A percentile compares a stretch with the other conserved stretches of the same genome.
Evolutionary conservation across 2,113 vertebrate species (phyloP).

Genomic region (Tiliqua scincoides): DNA sequence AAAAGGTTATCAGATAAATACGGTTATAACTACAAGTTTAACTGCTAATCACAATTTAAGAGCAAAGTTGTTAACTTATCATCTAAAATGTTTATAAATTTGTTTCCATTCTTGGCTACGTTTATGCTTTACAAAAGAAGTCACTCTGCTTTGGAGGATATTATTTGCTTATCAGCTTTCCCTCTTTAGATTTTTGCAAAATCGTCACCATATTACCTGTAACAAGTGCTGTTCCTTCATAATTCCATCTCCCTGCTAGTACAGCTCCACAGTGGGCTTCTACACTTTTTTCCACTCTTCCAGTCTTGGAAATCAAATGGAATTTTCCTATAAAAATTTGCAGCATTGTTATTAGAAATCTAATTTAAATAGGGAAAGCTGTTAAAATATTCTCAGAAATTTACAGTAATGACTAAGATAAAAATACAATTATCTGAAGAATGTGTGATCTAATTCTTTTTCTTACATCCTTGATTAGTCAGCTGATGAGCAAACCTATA

Average conservation of each 20-base stretch:
- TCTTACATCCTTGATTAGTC: background rate
- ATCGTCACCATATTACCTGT: constrained; percentile 80
- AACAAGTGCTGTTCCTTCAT: constrained; percentile 92
- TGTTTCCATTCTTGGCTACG: background rate
- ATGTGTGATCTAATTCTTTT: background rate
- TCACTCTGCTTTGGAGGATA: constrained; percentile 5
- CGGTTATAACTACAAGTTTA: too few species aligned
- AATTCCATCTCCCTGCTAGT: constrained; percentile 93
- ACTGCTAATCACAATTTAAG: too few species aligned
- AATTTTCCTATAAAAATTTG: constrained; percentile 85
- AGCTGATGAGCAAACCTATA: background rate
- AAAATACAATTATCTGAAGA: background rate
- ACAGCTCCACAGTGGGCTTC: constrained; percentile 95
- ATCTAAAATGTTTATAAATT: background rate
- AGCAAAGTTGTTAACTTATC: background rate
- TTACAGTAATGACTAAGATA: background rate
- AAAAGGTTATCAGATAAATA: too few species aligned
- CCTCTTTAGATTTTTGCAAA: background rate
- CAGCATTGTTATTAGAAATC: constrained; percentile 25
- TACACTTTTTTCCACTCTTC: constrained; percentile 94
- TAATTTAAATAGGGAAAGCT: background rate
- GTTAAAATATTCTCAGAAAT: background rate
- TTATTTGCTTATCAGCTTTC: background rate
- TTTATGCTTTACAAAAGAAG: background rate
- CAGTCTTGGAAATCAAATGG: constrained; percentile 89